phyloP scores from a whole-genome alignment of 2,797 vertebrate species.

The Rousettus madagascariensis region DNA sequence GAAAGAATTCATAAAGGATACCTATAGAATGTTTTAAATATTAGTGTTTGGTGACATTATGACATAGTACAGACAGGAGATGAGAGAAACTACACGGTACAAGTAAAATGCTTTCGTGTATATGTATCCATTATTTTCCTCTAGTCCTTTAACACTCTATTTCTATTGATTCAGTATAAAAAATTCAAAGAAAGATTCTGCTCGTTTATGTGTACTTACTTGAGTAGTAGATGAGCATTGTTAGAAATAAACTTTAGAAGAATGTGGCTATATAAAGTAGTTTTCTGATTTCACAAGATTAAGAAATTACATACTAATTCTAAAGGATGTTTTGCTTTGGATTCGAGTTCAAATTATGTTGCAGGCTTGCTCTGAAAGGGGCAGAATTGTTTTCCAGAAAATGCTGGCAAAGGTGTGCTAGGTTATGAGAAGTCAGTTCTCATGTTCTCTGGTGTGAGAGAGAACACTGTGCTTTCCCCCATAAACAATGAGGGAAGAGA shows the following conservation, averaged over 20 bases:
- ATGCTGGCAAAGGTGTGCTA: not conserved
- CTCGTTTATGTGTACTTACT: not conserved
- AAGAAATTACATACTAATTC: not conserved
- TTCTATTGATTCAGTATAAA: not conserved
- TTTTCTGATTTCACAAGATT: not conserved
- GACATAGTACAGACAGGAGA: too few species aligned
- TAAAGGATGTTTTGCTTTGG: not conserved
- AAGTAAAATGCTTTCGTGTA: not conserved
- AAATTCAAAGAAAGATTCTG: not conserved
- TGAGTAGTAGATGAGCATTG: not conserved
- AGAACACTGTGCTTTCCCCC: not conserved
- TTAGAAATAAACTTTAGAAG: not conserved
- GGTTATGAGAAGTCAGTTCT: not conserved
- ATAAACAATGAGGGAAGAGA: not conserved
- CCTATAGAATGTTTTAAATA: not conserved
- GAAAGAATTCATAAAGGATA: not conserved
- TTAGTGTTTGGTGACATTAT: not conserved
- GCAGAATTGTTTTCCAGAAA: not conserved
- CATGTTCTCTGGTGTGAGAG: not conserved
- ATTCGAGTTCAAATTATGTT: not conserved
- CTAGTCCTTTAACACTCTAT: not conserved
- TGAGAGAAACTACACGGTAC: not conserved
- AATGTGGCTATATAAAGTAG: not conserved
- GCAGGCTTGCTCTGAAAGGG: not conserved
- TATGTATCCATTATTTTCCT: not conserved